Conservation (phyloP, 2,888 invertebrate species). For the Zhengitettix transpicula region DNA sequence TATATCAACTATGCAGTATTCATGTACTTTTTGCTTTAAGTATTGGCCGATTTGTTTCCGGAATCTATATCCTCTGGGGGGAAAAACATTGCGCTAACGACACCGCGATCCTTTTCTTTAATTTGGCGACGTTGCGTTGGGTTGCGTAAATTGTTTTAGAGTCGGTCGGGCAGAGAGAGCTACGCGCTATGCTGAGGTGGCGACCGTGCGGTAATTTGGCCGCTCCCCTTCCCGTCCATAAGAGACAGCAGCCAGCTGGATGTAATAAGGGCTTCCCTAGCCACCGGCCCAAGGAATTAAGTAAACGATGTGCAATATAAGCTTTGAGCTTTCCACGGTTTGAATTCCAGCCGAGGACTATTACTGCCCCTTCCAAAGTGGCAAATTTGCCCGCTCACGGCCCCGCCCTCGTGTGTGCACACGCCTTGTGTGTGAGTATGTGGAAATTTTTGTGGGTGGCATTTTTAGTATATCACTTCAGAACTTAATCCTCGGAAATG, state of each 20-base stretch:
- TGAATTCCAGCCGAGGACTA: constrained; percentile 1
- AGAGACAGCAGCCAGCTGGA: background rate
- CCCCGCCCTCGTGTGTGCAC: background rate
- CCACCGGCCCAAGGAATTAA: constrained; percentile 1
- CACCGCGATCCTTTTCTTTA: too few relatives aligned
- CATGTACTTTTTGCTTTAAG: too few relatives aligned
- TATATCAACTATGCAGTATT: too few relatives aligned
- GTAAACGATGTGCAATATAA: constrained; percentile 2
- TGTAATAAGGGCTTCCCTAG: background rate
- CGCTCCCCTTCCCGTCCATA: background rate
- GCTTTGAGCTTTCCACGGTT: constrained; percentile 1
- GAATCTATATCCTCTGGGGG: too few relatives aligned
- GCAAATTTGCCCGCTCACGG: background rate
- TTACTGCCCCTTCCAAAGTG: background rate
- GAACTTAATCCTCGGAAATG: background rate
- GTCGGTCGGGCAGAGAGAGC: background rate
- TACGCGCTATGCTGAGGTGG: background rate
- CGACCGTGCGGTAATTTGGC: background rate
- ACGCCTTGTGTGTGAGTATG: background rate
- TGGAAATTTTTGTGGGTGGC: background rate
- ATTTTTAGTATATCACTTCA: background rate
- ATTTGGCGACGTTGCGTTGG: too few relatives aligned
- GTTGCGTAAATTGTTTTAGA: background rate
- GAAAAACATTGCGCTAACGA: too few relatives aligned
- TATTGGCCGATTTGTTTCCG: too few relatives aligned